Evolutionary conservation across 2,888 invertebrate genomes (phyloP).

Genomic region (Spilarctia lutea): DNA sequence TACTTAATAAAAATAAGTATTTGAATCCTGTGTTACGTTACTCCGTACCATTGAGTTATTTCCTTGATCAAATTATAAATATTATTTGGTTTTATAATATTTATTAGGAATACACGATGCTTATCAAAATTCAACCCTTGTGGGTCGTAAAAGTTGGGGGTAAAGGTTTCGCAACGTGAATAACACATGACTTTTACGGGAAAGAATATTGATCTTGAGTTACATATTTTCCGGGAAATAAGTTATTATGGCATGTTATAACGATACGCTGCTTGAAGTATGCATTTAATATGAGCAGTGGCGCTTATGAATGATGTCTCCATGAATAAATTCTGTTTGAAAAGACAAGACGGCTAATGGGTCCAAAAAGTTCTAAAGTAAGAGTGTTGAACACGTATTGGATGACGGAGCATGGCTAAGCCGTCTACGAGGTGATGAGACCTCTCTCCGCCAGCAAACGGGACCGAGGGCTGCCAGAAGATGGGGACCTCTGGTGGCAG

Average conservation of each 20-base stretch:
- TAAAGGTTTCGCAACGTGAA: conserved; percentile 1
- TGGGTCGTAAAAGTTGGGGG: conserved; percentile 4
- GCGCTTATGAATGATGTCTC: not conserved
- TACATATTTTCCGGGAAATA: not conserved
- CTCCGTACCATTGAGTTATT: not conserved
- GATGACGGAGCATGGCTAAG: too few species aligned
- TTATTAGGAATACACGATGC: conserved; percentile 3
- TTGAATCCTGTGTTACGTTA: not conserved
- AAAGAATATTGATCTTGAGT: conserved; percentile 9
- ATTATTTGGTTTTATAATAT: not conserved
- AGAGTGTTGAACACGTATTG: too few species aligned
- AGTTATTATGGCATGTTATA: not conserved
- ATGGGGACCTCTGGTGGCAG: too few species aligned
- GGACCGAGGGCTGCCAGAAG: too few species aligned
- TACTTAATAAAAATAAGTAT: too few species aligned
- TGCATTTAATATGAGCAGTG: not conserved
- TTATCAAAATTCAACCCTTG: conserved; percentile 11
- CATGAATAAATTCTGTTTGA: not conserved
- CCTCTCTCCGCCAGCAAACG: too few species aligned
- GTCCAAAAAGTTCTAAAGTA: too few species aligned
- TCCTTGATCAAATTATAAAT: conserved; percentile 1
- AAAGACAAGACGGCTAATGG: too few species aligned
- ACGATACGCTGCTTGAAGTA: not conserved
- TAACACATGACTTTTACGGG: not conserved
- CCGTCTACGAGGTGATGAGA: too few species aligned